Evolutionary conservation across 2,113 vertebrate species (phyloP).

Genomic region (Leptosomus discolor): DNA sequence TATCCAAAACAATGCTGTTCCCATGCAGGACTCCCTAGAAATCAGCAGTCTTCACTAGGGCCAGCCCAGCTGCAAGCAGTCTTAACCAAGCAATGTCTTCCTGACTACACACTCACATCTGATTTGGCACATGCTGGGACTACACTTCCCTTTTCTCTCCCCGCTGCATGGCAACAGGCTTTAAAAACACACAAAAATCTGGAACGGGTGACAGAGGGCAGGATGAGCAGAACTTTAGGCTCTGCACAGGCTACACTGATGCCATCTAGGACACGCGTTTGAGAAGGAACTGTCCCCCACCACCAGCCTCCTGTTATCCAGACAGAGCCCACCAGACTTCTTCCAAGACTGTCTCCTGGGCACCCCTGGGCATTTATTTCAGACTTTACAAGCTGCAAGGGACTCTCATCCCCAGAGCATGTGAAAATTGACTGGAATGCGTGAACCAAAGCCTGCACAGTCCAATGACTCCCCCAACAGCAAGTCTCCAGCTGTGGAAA

Average conservation of each 20-base stretch:
- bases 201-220: background rate
- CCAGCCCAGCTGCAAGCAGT: background rate
- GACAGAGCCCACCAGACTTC: conserved; percentile 23
- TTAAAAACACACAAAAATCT: background rate
- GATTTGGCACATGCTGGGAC: background rate
- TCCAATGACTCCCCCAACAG: background rate
- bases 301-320: background rate
- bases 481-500: conserved; percentile 37
- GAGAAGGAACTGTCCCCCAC: background rate
- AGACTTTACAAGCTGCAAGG: background rate
- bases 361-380: conserved; percentile 35
- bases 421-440: conserved; percentile 69
- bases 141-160: background rate
- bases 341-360: conserved; percentile 17
- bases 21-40: background rate
- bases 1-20: background rate
- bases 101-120: background rate
- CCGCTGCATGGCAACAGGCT: background rate
- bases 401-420: conserved; percentile 54
- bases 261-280: background rate
- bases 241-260: background rate
- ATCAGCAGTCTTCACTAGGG: background rate
- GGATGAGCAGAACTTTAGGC: background rate
- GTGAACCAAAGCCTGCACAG: conserved; percentile 31
- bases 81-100: background rate